A percentile compares a stretch with the other conserved stretches of the same genome.
These are phyloP conservation scores for Acanthiza pusilla DNA, from an alignment of 2,797 vertebrate species.

Conservation along the genomic window DNA sequence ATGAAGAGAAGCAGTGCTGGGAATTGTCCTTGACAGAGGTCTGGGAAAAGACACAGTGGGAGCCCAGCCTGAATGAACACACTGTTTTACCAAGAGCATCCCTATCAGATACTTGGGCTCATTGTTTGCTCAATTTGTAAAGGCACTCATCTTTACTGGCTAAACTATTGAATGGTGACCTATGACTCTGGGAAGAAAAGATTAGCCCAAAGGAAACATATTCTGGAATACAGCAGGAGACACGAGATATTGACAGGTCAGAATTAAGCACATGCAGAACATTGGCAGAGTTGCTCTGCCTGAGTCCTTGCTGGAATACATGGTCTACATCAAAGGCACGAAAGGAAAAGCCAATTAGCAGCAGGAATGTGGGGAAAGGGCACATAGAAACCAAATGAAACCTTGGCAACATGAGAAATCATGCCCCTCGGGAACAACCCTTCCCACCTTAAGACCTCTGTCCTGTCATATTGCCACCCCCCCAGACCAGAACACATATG, in stretches of 20 bases:
- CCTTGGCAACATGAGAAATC: neutral
- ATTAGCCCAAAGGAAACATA: neutral
- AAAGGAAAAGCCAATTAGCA: neutral
- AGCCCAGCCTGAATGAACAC: neutral
- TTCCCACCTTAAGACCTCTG: neutral
- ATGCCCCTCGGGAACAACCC: neutral
- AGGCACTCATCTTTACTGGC: neutral
- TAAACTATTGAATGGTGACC: neutral
- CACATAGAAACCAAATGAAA: neutral
- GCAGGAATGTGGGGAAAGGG: neutral
- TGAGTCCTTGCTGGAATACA: neutral
- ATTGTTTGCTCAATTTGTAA: neutral
- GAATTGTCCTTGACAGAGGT: neutral
- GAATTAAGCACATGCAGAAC: neutral
- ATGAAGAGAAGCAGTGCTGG: neutral
- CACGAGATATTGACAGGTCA: neutral
- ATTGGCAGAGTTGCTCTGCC: neutral
- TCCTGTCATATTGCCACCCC: neutral
- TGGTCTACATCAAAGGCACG: neutral
- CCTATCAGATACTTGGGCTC: neutral
- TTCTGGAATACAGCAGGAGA: neutral
- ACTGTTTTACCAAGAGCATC: neutral
- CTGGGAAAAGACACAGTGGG: neutral
- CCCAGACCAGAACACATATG: neutral
- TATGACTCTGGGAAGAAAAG: neutral